A percentile compares a stretch with the other conserved stretches of the same genome.
Conservation (phyloP, 2,888 invertebrate genomes). For the Agriopis marginaria region DNA sequence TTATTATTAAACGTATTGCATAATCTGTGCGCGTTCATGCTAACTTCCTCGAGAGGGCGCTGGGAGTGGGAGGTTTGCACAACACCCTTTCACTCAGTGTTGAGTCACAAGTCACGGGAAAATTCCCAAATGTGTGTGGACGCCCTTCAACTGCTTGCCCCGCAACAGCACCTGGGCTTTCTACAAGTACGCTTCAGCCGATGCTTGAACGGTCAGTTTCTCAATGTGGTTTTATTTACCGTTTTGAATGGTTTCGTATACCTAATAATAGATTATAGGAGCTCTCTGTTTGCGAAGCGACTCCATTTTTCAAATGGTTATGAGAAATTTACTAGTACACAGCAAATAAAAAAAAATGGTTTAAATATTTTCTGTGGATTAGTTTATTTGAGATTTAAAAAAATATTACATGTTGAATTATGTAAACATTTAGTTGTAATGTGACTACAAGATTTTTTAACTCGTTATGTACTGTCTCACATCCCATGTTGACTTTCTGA, state of each 20-base stretch:
- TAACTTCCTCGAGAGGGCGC: constrained; percentile 10
- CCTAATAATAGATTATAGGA: no score
- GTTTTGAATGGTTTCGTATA: not conserved
- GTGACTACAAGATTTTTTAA: no score
- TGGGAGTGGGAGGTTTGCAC: constrained; percentile 49
- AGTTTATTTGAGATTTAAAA: no score
- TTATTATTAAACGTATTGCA: constrained; percentile 10
- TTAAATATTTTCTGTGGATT: no score
- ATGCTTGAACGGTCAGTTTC: not conserved
- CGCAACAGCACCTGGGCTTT: not conserved
- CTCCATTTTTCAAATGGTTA: no score
- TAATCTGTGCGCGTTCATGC: constrained; percentile 6
- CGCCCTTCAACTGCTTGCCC: constrained; percentile 5
- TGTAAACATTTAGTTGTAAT: no score
- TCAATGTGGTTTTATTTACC: not conserved
- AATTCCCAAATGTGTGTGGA: constrained; percentile 47
- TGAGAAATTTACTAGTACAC: no score
- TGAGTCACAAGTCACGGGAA: constrained; percentile 49
- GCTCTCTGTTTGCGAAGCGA: no score
- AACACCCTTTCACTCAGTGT: constrained; percentile 61
- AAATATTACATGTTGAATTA: no score
- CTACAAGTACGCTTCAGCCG: not conserved
- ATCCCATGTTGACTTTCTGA: no score
- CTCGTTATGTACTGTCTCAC: no score
- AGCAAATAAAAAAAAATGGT: no score